Base-by-base conservation (phyloP, 2,113 vertebrate genomes). In the Heloderma charlesbogerti region DNA sequence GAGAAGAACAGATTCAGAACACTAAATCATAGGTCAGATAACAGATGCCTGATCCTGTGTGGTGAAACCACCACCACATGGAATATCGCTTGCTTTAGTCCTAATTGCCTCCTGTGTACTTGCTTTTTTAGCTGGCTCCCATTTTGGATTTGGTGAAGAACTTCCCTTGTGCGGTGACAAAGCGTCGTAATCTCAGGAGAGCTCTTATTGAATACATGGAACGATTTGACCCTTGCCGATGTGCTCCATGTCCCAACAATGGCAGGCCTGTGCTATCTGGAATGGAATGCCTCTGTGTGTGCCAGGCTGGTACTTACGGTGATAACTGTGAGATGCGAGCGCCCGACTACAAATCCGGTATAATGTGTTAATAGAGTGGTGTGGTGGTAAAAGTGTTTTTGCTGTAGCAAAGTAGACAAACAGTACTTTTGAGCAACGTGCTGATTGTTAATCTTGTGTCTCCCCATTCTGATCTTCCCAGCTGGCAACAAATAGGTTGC, bases 271-370 rank as follows among this genome's bases (percentile, higher is more conserved):
- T 97, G 16, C 97, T 99, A 31, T 96, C 96, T 0, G 98, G 98
- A 34, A 98, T 96, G 0, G 97, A 98, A 87, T 99, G 99, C 93
- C 94, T 98, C 74, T 99, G 99, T 72, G 91, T 99, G 31, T 99
- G 99, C 90, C 98, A 97, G 84, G 97, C 98, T 0, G 99, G 99
- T 16, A 99, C 99, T 51, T 99, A 98, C 0, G 98, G 99, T 0
- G 0, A 96, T 4, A 97, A 96, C 97, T 99, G 99, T 51, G 98
- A 98, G 92, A 96, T 0, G 3, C 95, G 96, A 29, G 97, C 98
- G 6, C 97, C 97, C 0, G 98, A 97, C 54, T 98, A 97, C 92
- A 97, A 93, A 0, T 97, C 98, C 95, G 97, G 99, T 99, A 97
- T 29, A 22, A 22, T 43, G 31, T 8, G 6, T 48, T 85, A 75